Evolutionary conservation across 2,113 vertebrate species (phyloP), one percentile per base, ranked within the genome.

Genomic region (Sminthopsis crassicaudata): DNA sequence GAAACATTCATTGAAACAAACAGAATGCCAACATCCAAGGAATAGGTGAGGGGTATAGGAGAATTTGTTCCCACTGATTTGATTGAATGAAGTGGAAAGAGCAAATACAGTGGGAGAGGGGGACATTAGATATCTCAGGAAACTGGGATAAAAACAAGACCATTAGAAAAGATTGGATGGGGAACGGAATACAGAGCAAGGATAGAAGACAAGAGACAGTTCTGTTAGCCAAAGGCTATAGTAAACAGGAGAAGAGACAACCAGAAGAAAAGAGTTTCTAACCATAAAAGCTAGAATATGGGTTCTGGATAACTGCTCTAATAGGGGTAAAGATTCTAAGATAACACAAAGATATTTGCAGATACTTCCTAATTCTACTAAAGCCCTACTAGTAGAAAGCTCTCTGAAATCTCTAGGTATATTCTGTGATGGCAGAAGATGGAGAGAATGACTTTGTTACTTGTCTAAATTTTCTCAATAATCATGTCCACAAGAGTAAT

Each of bases 401-500:
- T 19, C 48, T 90, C 1, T 25, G 25, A 94, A 48, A 2, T 89
- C 91, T 53, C 92, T 51, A 7, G 42, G 25, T 54, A 55, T 90
- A 89, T 92, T 95, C 12, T 53, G 8, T 30, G 10, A 89, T 30
- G 10, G 50, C 23, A 89, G 76, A 51, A 95, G 14, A 52, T 11
- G 30, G 7, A 53, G 8, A 14, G 42, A 91, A 54, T 95, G 30
- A 30, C 1, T 7, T 16, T 46, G n/a, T 14, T 60, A 57, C 42
- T 91, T 94, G 91, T 51, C n/a, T 30, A 88, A 94, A 91, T 54
- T 26, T 84, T 55, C 50, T 91, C 88, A 53, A 4, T 93, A 46
- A n/a, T 89, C 2, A 25, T 95, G 0, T 52, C 19, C 26, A 25
- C 26, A 9, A 26, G 6, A 23, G 52, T 92, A 52, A 55, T 93